Conservation (phyloP, 2,888 invertebrate species). For the Cephus pulcher region DNA sequence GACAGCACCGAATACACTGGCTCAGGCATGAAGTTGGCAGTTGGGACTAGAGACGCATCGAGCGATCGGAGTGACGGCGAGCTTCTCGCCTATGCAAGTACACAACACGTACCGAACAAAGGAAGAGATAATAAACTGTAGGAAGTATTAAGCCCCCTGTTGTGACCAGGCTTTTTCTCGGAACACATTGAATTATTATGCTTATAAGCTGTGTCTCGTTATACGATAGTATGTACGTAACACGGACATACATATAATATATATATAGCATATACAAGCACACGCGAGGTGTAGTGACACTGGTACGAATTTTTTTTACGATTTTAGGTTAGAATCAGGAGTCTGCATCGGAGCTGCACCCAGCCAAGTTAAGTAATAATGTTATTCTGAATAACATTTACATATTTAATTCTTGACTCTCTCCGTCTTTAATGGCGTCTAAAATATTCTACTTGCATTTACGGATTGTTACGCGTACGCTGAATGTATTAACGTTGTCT, state of each 20-base stretch:
- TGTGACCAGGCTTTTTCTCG: not conserved
- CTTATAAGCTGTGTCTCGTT: not conserved
- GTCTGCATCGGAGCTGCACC: not conserved
- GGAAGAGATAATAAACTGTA: not conserved
- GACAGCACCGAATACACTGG: conserved; percentile 40
- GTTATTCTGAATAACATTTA: not conserved
- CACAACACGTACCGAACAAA: not conserved
- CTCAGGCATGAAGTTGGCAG: conserved; percentile 33
- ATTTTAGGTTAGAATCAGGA: not conserved
- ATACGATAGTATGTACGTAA: not conserved
- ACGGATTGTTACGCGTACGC: not conserved
- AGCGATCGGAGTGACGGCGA: conserved; percentile 16
- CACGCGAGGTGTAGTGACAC: not conserved
- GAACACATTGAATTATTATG: not conserved
- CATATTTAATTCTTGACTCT: not conserved
- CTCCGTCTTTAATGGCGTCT: not conserved
- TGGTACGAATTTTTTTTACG: not conserved
- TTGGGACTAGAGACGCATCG: conserved; percentile 11
- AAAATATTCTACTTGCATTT: not conserved
- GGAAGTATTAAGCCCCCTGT: not conserved
- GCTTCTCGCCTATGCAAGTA: not conserved
- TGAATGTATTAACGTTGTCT: not conserved
- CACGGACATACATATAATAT: not conserved
- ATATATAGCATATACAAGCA: no score
- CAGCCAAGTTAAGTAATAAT: no score